Conservation (phyloP, 2,113 vertebrate genomes). For the Ictalurus punctatus region DNA sequence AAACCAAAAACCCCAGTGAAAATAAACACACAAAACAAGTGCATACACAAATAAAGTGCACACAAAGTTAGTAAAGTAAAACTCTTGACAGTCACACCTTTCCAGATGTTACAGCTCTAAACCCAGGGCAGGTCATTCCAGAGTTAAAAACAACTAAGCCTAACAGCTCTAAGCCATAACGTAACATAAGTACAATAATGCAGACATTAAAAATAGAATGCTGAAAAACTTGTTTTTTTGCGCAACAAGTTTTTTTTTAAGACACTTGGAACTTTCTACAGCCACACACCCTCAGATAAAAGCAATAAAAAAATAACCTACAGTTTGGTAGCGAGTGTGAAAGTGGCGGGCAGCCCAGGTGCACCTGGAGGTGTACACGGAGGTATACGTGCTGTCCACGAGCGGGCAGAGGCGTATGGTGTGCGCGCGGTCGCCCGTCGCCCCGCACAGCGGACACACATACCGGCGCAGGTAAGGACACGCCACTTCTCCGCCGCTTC, state of each 20-base stretch:
- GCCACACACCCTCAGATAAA: not conserved
- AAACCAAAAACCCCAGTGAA: not conserved
- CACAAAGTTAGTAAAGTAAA: constrained; percentile 34
- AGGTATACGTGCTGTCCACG: constrained; percentile 75
- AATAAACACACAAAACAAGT: constrained; percentile 26
- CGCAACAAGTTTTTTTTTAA: not conserved
- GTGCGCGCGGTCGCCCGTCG: constrained; percentile 77
- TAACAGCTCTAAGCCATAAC: not conserved
- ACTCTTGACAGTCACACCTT: not conserved
- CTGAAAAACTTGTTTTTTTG: not conserved
- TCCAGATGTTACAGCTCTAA: not conserved
- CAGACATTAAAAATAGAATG: not conserved
- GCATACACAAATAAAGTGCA: constrained; percentile 47
- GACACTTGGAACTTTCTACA: not conserved
- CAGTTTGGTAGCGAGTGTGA: not conserved
- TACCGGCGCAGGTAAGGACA: constrained; percentile 83
- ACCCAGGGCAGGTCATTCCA: not conserved
- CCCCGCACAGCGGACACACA: constrained; percentile 82
- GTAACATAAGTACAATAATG: not conserved
- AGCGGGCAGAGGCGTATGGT: constrained; percentile 85
- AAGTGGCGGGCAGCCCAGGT: constrained; percentile 33
- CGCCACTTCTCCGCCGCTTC: constrained; percentile 68
- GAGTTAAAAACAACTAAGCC: not conserved
- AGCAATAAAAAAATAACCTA: not conserved
- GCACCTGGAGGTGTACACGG: constrained; percentile 81